Base-by-base conservation (phyloP, 2,113 vertebrate genomes). In the Parus major region DNA sequence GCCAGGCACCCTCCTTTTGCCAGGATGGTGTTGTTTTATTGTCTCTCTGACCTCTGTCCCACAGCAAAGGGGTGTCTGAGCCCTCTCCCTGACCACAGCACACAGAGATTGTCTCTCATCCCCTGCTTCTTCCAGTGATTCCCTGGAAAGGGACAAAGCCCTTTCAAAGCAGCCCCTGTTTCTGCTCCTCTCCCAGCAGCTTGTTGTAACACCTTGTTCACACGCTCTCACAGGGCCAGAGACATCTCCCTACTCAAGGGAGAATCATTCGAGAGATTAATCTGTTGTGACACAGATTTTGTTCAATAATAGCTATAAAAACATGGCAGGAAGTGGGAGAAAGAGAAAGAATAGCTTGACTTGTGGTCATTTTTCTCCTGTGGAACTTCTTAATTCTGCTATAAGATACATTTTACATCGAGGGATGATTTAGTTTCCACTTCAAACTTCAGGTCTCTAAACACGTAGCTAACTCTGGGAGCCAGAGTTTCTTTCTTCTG, bases 291-390 rank as follows among this genome's bases (percentile, higher is more conserved):
- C 72, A 70, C 1, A 6, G 77, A 70, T 76, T 81, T 86, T 82
- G 66, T 75, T 96, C 87, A 77, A 81, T 96, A 92, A 82, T 27
- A 84, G 28, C 72, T 85, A 47, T 55, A 71, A 88, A 92, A 88
- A 53, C 70, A 68, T 71, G 53, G 49, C 76, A 92, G 70, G 9
- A 56, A 82, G 81, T 85, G 53, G 73, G 61, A 85, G 69, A 79
- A 91, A 86, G n/a, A 82, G 47, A 81, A 85, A 83, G 42, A 94
- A 81, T 23, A 77, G 15, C 35, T 35, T 84, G 52, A 29, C 12
- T 41, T 71, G 42, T 23, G 22, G 22, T 63, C 4, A 95, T 94
- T 92, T 88, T 75, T 90, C 72, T 86, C 72, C 21, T 3, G 0
- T 19, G 17, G 35, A 79, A 93, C 90, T 93, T 81, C 88, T 86